Conservation (phyloP, 2,888 invertebrate genomes). For the Galerucella pusilla region DNA sequence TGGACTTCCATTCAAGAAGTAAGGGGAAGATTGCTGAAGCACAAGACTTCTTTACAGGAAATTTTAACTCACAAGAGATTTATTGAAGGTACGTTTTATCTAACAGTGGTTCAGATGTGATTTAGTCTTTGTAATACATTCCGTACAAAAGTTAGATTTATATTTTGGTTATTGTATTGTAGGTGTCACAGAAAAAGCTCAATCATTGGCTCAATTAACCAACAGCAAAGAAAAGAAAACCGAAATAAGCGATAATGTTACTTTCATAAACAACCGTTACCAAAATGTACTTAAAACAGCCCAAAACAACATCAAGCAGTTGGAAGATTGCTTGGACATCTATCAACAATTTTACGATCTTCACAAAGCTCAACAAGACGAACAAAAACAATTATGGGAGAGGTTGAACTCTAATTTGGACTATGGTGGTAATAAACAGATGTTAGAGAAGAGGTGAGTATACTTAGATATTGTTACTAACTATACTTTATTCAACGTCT, state of each 20-base stretch:
- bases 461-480: neutral
- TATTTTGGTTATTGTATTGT: conserved; percentile 21
- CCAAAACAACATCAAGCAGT: conserved; percentile 74
- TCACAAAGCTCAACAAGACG: conserved; percentile 88
- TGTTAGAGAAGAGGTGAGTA: conserved; percentile 74
- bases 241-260: conserved; percentile 77
- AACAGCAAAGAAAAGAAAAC: conserved; percentile 69
- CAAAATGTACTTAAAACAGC: conserved; percentile 76
- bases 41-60: conserved; percentile 89
- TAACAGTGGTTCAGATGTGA: neutral
- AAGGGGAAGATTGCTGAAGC: conserved; percentile 84
- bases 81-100: conserved; percentile 72
- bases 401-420: conserved; percentile 85
- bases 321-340: conserved; percentile 81
- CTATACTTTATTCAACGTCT: too few species aligned
- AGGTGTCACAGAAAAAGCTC: conserved; percentile 87
- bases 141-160: too few species aligned
- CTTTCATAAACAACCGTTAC: conserved; percentile 81
- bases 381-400: conserved; percentile 92
- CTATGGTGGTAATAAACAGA: conserved; percentile 86
- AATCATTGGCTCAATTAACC: conserved; percentile 73
- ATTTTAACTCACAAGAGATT: conserved; percentile 90
- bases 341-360: conserved; percentile 89
- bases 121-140: neutral
- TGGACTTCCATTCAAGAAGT: conserved; percentile 87